These are phyloP conservation scores for Bursaphelenchus okinawaensis DNA, from an alignment of 2,888 invertebrate genomes.

Conservation along the genomic window DNA sequence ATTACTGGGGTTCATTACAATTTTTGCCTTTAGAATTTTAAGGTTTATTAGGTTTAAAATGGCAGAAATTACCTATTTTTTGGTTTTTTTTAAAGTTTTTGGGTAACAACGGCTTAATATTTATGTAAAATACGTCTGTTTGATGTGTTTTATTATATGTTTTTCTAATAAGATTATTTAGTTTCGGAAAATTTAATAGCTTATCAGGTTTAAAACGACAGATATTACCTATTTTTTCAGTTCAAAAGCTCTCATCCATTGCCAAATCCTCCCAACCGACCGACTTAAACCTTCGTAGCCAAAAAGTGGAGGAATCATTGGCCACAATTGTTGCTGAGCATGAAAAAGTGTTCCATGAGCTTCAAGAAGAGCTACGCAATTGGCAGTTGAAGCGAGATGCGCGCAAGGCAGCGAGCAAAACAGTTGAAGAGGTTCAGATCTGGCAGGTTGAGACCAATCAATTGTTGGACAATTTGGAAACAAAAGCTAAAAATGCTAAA, in stretches of 20 bases:
- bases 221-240: constrained; percentile 26
- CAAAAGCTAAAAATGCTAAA: constrained; percentile 3
- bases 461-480: constrained; percentile 15
- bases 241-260: constrained; percentile 38
- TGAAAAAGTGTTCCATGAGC: constrained; percentile 38
- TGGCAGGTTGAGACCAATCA: constrained; percentile 45
- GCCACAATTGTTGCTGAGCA: constrained; percentile 39
- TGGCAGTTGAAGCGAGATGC: constrained; percentile 28
- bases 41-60: too few species aligned
- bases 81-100: too few species aligned
- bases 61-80: too few species aligned
- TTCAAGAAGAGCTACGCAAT: constrained; percentile 43
- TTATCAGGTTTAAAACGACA: background rate
- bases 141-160: too few species aligned
- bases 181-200: background rate
- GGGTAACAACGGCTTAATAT: too few species aligned
- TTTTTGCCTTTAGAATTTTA: too few species aligned
- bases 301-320: constrained; percentile 39
- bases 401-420: constrained; percentile 13
- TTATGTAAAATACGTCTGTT: too few species aligned
- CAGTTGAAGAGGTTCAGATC: constrained; percentile 43
- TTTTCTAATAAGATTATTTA: background rate
- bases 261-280: constrained; percentile 16
- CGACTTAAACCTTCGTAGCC: constrained; percentile 23
- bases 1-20: background rate